Conservation (phyloP, 2,113 vertebrate species). For the Syrrhaptes paradoxus region DNA sequence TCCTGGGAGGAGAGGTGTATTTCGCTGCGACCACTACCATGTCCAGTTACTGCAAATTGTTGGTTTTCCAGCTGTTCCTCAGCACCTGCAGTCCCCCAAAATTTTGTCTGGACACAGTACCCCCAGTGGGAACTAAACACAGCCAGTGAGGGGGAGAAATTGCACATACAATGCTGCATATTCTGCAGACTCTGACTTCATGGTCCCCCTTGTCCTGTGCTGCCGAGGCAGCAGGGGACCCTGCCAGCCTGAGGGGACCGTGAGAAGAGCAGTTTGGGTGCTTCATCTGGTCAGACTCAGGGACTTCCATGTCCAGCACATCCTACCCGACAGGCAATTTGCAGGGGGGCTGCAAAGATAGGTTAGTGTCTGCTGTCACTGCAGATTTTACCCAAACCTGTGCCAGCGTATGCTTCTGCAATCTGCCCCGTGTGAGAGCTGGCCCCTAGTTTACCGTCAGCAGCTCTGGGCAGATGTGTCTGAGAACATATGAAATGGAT, state of each 20-base stretch:
- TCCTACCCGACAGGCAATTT: not conserved
- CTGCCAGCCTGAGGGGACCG: rapidly evolving
- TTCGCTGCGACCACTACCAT: not conserved
- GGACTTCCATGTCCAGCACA: not conserved
- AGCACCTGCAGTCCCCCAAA: not conserved
- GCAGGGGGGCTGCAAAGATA: not conserved
- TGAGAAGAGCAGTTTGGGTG: not conserved
- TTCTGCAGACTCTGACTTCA: not conserved
- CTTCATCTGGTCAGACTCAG: rapidly evolving
- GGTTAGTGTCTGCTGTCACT: not conserved
- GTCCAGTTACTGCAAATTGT: not conserved
- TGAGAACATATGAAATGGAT: not conserved
- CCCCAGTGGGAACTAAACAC: not conserved
- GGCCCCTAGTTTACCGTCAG: not conserved
- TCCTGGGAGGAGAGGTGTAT: not conserved
- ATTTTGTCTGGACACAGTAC: not conserved
- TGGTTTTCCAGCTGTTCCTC: not conserved
- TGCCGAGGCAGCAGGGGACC: too few relatives aligned
- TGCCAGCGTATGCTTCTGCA: not conserved
- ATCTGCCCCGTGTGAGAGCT: not conserved
- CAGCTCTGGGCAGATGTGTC: not conserved
- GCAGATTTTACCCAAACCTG: not conserved
- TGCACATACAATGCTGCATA: not conserved
- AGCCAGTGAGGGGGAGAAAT: not conserved
- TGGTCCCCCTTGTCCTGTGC: rapidly evolving